A percentile compares a stretch with the other conserved stretches of the same genome.
Evolutionary conservation across 2,888 invertebrate genomes (phyloP).

Genomic region (Acrocera orbiculus): DNA sequence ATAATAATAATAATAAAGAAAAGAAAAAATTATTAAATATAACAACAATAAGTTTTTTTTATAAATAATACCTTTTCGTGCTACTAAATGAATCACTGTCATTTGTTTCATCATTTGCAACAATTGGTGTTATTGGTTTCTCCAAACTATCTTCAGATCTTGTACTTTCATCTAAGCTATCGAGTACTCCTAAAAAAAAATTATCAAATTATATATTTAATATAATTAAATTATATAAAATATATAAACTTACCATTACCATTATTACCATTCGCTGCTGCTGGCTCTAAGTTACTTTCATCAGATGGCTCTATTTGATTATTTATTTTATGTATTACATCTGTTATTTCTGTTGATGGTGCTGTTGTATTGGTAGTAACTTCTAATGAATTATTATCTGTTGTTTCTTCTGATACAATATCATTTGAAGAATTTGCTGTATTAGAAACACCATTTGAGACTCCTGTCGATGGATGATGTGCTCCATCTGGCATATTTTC

Average conservation of each 20-base stretch:
- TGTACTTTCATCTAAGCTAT: conserved; percentile 47
- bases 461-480: conserved; percentile 10
- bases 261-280: conserved; percentile 21
- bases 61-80: conserved; percentile 15
- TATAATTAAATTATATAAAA: conserved; percentile 14
- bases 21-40: neutral
- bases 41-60: conserved; percentile 1
- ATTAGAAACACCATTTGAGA: conserved; percentile 10
- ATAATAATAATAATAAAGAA: neutral
- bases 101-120: conserved; percentile 17
- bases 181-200: conserved; percentile 14
- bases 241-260: conserved; percentile 13
- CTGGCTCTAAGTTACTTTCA: conserved; percentile 63
- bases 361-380: conserved; percentile 9
- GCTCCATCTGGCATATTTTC: conserved; percentile 45
- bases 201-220: neutral
- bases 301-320: conserved; percentile 36
- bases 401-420: neutral
- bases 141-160: conserved; percentile 59
- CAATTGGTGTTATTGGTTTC: conserved; percentile 40
- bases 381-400: neutral
- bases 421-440: conserved; percentile 1
- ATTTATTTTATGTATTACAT: too few species aligned
- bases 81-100: conserved; percentile 18
- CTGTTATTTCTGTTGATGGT: conserved; percentile 17